Conservation (phyloP, 37 sponge, comb jelly and placozoan genomes). For the Halichondria panicea region DNA sequence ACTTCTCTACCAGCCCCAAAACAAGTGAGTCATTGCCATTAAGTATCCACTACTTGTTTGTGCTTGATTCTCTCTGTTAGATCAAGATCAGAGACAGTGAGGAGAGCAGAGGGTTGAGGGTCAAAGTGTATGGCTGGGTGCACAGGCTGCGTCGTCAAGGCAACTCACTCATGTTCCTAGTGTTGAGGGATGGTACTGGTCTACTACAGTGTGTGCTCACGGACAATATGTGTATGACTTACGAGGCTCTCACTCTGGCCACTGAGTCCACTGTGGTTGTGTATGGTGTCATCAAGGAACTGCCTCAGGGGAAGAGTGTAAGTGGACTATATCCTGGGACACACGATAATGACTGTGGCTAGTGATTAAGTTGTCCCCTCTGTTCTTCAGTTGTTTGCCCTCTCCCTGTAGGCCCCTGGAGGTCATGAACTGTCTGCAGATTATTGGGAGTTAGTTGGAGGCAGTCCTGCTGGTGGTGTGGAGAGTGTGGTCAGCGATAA, state of each 20-base stretch:
- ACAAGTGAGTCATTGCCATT: conserved; percentile 14
- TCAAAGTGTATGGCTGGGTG: conserved; percentile 91
- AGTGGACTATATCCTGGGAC: neutral
- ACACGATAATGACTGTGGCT: neutral
- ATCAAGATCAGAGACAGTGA: conserved; percentile 72
- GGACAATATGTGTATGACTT: conserved; percentile 87
- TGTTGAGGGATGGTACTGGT: conserved; percentile 97
- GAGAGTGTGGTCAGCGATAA: conserved; percentile 92
- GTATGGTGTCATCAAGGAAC: conserved; percentile 70
- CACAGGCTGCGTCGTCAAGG: conserved; percentile 91
- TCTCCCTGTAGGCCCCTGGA: conserved; percentile 86
- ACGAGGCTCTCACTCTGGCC: conserved; percentile 80
- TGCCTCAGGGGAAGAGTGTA: conserved; percentile 85
- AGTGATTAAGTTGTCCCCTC: neutral
- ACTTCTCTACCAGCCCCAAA: conserved; percentile 72
- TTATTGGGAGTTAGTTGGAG: conserved; percentile 95
- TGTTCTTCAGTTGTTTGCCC: neutral
- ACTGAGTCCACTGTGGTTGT: conserved; percentile 82
- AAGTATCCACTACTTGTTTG: neutral
- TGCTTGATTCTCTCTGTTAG: neutral
- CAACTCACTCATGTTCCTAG: conserved; percentile 79
- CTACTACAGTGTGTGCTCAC: conserved; percentile 88
- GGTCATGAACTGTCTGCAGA: conserved; percentile 93
- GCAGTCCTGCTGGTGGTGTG: conserved; percentile 90
- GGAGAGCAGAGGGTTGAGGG: conserved; percentile 43